Evolutionary conservation across 1,140 invertebrate genomes (phyloP).

Genomic region (Drosophila simulans): DNA sequence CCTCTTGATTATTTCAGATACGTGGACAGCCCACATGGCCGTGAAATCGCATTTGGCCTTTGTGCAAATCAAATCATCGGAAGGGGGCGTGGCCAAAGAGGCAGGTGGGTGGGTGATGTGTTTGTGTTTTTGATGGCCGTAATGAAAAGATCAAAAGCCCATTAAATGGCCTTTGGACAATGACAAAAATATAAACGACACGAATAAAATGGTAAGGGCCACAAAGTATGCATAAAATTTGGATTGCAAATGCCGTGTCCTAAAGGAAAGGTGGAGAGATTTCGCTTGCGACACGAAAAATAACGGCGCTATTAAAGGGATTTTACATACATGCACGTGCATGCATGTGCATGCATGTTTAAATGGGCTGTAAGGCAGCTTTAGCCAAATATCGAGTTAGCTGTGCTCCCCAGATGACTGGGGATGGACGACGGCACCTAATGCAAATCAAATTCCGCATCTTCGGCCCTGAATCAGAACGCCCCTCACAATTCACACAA

Average conservation of each 20-base stretch:
- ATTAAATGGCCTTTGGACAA: constrained; percentile 35
- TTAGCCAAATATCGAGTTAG: not conserved
- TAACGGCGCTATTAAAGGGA: constrained; percentile 7
- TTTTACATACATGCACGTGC: not conserved
- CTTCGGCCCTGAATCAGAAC: not conserved
- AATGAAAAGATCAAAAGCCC: constrained; percentile 62
- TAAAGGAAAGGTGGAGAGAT: not conserved
- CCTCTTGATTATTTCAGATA: constrained; percentile 15
- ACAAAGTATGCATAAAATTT: constrained; percentile 8
- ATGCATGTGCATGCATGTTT: no score
- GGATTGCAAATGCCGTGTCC: not conserved
- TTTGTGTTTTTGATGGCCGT: constrained; percentile 38
- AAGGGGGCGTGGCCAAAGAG: not conserved
- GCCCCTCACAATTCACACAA: constrained; percentile 16
- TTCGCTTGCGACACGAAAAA: not conserved
- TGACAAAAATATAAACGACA: constrained; percentile 16
- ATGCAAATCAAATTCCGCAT: constrained; percentile 4
- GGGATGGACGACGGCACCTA: not conserved
- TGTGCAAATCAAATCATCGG: constrained; percentile 46
- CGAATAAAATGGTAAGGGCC: not conserved
- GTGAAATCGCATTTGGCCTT: constrained; percentile 44
- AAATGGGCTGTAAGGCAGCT: not conserved
- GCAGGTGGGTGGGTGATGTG: constrained; percentile 3
- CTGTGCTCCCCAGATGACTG: not conserved
- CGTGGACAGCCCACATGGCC: constrained; percentile 9